Base-by-base conservation (phyloP, 2,797 vertebrate genomes). In the Argya squamiceps region DNA sequence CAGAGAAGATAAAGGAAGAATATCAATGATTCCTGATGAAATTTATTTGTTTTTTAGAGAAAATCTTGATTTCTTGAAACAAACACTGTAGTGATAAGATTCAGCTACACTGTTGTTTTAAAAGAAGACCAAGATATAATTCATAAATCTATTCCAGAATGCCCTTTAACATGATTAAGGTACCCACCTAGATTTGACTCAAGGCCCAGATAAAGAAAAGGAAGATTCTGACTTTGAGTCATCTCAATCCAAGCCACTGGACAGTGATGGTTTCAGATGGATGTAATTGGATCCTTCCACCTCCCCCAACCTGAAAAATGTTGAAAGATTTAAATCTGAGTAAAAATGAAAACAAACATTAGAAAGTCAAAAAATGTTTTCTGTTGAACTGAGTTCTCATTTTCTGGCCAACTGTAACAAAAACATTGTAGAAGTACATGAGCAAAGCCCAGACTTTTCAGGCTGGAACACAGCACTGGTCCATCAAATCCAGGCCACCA, bases 311-410 rank as follows among this genome's bases (percentile, higher is more conserved):
- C 91, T 92, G 78, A 95, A 94, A 95, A 92, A 91, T 49, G 70
- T 84, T 93, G 55, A 58, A 89, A 91, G 74, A 87, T 87, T 94
- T 93, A 76, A 96, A 94, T 92, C 67, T 62, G 94, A 89, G 87
- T 77, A 93, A 92, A 95, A 97, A 95, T 77, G 86, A 97, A 96
- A 97, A 96, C 86, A 96, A 97, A 96, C 86, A 89, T 95, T 89
- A 92, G 70, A 93, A 96, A 95, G 92, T 89, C 4, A 93, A 91
- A 95, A 97, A 96, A 96, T 84, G 76, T 84, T 93, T 95, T 94
- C 62, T 95, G 65, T 68, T 87, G 46, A 96, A 88, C 37, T 53
- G 81, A 95, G 86, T 77, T 92, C 89, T 84, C 71, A 24, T 77
- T 95, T 89, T 91, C 0, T 0, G 86, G 94, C 96, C 96, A 97